A percentile compares a stretch with the other conserved stretches of the same genome.
Evolutionary conservation across 2,888 invertebrate species (phyloP).

Genomic region (Callyntrura sp.): DNA sequence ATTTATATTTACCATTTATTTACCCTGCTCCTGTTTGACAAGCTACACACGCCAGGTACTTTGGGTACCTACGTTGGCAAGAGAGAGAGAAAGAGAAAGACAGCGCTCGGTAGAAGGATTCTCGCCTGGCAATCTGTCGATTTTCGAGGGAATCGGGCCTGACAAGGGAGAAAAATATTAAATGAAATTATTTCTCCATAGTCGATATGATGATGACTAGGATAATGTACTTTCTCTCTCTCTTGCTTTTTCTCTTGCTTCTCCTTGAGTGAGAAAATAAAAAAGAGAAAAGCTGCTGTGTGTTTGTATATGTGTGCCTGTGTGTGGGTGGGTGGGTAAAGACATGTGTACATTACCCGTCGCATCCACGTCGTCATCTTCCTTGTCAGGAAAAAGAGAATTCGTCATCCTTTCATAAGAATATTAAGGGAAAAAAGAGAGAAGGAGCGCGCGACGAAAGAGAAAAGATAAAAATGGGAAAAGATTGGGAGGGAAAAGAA

Average conservation of each 20-base stretch:
- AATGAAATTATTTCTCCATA: conserved; percentile 4
- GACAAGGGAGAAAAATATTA: background rate
- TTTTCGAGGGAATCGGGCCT: background rate
- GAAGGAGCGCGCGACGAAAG: no score
- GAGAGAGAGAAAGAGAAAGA: no score
- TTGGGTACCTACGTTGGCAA: no score
- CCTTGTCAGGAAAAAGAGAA: background rate
- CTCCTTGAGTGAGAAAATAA: background rate
- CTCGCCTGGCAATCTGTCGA: no score
- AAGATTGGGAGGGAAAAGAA: conserved; percentile 26
- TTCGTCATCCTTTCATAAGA: background rate
- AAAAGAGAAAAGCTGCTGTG: no score
- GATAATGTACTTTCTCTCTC: background rate
- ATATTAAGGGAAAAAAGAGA: background rate
- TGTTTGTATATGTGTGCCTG: background rate
- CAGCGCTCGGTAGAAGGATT: no score
- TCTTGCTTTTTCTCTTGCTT: background rate
- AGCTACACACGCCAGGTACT: background rate
- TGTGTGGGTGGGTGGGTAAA: background rate
- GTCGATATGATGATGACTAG: no score
- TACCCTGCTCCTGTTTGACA: background rate
- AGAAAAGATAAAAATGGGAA: conserved; percentile 1
- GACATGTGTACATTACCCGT: background rate
- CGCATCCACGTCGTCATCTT: no score
- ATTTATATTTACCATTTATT: background rate